Base-by-base conservation (phyloP, 2,797 vertebrate genomes). In the Aldrovandia affinis region DNA sequence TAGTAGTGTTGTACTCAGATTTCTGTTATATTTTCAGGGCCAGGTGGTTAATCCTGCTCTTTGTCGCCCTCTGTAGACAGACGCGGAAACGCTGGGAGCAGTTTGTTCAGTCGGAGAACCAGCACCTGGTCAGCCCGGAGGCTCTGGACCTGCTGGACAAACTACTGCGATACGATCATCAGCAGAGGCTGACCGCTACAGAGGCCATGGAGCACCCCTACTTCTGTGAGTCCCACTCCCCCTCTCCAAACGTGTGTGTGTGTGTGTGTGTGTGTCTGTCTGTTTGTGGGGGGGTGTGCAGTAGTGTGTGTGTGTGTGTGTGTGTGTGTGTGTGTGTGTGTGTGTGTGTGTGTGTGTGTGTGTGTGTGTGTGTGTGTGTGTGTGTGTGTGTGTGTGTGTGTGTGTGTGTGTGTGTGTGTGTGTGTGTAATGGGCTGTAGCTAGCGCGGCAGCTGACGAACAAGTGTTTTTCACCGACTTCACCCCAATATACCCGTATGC, bases 11-110 rank as follows among this genome's bases (percentile, higher is more conserved):
- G 33, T 1, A 22, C 15, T 18, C 14, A 57, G 55, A 70, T 25
- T 30, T 3, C 28, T n/a, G 5, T 22, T 33, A 30, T 28, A 36
- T 12, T 28, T 5, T 70, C 15, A 59, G 55, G 28, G 25, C 30
- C 44, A 42, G 1, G 25, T 75, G 81, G 8, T 30, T n/a, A 30
- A 50, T 33, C n/a, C 5, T 36, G 12, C 50, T 14, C 30, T 63
- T 18, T 33, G 12, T 57, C 80, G 39, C 77, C 80, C 12, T 57
- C 87, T 84, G 61, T 90, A 98, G 97, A 91, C 97, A 98, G 93
- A 98, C 96, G 85, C 95, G 96, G 93, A 96, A 96, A 88, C 96
- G 96, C 87, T 96, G 96, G 96, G 96, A 96, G 91, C 96, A 96
- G 84, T 96, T 96, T 87, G 95, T 96, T 86, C 96, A 96, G 87